Conservation (phyloP, 2,888 invertebrate species). For the Microctonus aethiopoides region DNA sequence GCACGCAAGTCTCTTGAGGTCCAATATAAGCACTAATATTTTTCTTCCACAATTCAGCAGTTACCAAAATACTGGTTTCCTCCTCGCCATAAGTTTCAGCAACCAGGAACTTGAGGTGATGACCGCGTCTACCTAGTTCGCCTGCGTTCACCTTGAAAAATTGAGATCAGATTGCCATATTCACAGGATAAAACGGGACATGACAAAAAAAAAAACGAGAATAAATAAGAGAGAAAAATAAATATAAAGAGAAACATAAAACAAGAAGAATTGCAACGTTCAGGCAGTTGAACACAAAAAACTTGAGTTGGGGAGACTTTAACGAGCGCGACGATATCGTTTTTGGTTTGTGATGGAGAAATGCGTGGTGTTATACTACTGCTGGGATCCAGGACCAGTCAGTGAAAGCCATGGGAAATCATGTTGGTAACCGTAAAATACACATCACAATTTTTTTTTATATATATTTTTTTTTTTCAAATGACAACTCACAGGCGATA, state of each 20-base stretch:
- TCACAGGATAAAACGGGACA: neutral
- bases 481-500: too few species aligned
- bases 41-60: slow-evolving; percentile 84
- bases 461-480: neutral
- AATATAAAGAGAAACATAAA: slow-evolving; percentile 1
- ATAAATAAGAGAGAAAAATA: neutral
- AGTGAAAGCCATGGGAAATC: slow-evolving; percentile 29
- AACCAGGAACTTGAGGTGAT: slow-evolving; percentile 81
- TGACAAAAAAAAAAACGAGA: neutral
- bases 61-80: slow-evolving; percentile 84
- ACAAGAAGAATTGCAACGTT: slow-evolving; percentile 7
- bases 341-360: slow-evolving; percentile 19
- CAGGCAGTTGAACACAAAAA: slow-evolving; percentile 1
- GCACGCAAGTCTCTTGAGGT: slow-evolving; percentile 89
- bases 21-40: slow-evolving; percentile 91
- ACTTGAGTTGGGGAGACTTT: slow-evolving; percentile 4
- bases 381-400: slow-evolving; percentile 7
- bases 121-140: slow-evolving; percentile 74
- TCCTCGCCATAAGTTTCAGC: slow-evolving; percentile 94
- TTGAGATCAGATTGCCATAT: neutral
- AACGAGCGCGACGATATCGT: slow-evolving; percentile 17
- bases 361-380: neutral
- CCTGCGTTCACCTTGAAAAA: slow-evolving; percentile 69
- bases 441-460: slow-evolving; percentile 3
- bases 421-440: slow-evolving; percentile 1